Conservation (phyloP, 2,888 invertebrate species). For the Auanema freiburgensis region DNA sequence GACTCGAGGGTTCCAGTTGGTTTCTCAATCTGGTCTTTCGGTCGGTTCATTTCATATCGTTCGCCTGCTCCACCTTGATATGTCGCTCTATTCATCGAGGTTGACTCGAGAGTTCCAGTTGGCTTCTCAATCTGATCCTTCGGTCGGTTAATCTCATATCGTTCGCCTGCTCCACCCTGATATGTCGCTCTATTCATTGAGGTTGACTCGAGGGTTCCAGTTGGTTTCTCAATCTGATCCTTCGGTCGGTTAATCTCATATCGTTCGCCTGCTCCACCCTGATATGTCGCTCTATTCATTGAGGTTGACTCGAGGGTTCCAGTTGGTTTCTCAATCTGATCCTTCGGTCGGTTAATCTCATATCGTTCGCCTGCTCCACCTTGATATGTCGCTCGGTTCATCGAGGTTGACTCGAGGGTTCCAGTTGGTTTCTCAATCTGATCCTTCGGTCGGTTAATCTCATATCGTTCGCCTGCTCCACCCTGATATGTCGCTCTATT, state of each 20-base stretch:
- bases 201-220: not conserved
- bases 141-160: not conserved
- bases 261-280: not conserved
- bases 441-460: not conserved
- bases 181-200: not conserved
- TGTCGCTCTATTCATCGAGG: not conserved
- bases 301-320: not conserved
- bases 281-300: not conserved
- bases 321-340: not conserved
- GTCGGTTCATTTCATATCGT: not conserved
- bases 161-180: not conserved
- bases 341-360: not conserved
- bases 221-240: not conserved
- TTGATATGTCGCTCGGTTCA: not conserved
- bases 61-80: not conserved
- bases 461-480: not conserved
- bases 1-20: not conserved
- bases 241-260: not conserved
- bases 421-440: not conserved
- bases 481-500: not conserved
- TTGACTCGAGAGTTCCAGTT: no score
- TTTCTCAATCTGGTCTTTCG: conserved; percentile 1
- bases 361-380: not conserved
- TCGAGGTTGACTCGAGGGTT: no score
- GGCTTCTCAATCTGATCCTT: no score